These are phyloP conservation scores for Drosophila orosa DNA, from an alignment of 1,140 invertebrate species.

Conservation along the genomic window DNA sequence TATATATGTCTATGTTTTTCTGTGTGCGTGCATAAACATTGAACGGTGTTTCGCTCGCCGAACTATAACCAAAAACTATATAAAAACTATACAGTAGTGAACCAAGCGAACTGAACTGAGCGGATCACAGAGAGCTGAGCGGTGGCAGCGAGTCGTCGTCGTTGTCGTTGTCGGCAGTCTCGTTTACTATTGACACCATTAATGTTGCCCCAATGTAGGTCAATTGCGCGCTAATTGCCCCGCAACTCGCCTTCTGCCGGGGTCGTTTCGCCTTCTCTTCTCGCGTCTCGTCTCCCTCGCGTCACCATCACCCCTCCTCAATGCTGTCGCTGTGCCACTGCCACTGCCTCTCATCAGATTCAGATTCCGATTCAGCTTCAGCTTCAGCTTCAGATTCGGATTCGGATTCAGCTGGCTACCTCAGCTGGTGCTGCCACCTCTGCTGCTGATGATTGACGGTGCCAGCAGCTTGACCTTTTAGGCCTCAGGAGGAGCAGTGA, in stretches of 20 bases:
- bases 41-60: conserved; percentile 23
- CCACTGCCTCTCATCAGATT: conserved; percentile 35
- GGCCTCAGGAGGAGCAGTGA: conserved; percentile 35
- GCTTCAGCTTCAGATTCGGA: conserved; percentile 33
- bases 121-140: conserved; percentile 16
- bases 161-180: conserved; percentile 66
- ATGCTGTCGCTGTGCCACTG: conserved; percentile 54
- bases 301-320: conserved; percentile 46
- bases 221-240: conserved; percentile 83
- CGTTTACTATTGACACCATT: conserved; percentile 83
- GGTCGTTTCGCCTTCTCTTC: conserved; percentile 29
- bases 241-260: conserved; percentile 67
- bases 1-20: background rate
- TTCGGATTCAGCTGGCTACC: conserved; percentile 33
- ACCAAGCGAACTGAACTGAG: conserved; percentile 20
- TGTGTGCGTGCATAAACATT: conserved; percentile 39
- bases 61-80: conserved; percentile 32
- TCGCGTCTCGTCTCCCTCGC: background rate
- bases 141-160: conserved; percentile 34
- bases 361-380: conserved; percentile 22
- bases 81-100: conserved; percentile 20
- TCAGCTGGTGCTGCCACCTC: conserved; percentile 31
- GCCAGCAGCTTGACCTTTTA: conserved; percentile 66
- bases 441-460: conserved; percentile 33
- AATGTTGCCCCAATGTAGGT: conserved; percentile 82